Base-by-base conservation (phyloP, 2,113 vertebrate genomes). In the Oceanodroma tethys region DNA sequence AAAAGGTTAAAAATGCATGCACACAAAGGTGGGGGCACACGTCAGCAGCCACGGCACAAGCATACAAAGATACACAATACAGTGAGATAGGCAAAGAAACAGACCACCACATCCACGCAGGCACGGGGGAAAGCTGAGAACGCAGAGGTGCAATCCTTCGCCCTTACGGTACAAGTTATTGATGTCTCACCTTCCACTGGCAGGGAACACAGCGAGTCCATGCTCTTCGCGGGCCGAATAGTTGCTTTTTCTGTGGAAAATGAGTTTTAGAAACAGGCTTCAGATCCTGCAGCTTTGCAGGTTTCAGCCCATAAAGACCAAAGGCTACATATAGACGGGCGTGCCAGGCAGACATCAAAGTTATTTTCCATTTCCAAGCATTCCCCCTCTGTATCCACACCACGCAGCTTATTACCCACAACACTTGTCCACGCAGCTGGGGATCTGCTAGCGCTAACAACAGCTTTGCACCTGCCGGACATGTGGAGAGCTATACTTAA, bases 181-280 rank as follows among this genome's bases (percentile, higher is more conserved):
- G 70, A 59, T 43, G 25, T 81, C 98, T 98, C 96, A 99, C 99
- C 99, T 98, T 99, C 98, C 98, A 99, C 98, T 81, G 99, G 98
- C 88, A 99, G 95, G 52, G 99, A 99, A 92, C 99, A 99, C 96
- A 99, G 97, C 0, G 99, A 99, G 95, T 99, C 99, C 99, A 99
- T 99, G 97, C 99, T 99, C 98, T 99, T 99, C 32, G 99, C 99
- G 0, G 99, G 99, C 23, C 99, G 98, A 75, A 99, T 99, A 50
- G 98, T 98, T 88, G 98, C 97, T 97, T 99, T 99, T 98, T 99
- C 99, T 99, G 98, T 95, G 90, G 88, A 92, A 94, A 96, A 95
- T 15, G 74, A 95, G 80, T 63, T 90, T 91, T 65, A 94, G 58
- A 92, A 84, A 71, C 25, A 88, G 59, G 81, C 23, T 88, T 95